Evolutionary conservation across 2,888 invertebrate species (phyloP).

Genomic region (Tetragonula carbonaria): DNA sequence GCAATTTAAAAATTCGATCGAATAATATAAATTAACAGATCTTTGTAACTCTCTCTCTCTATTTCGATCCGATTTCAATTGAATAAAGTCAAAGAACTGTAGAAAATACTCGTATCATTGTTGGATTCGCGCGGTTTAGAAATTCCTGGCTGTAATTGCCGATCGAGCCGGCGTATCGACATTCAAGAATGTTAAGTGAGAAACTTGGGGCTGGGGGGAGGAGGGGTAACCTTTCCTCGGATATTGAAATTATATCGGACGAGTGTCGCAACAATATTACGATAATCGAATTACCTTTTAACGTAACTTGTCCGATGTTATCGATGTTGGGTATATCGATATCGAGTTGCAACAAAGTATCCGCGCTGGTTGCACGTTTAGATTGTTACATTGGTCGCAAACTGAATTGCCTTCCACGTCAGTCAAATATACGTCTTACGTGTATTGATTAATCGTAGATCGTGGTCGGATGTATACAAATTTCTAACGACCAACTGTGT

Average conservation of each 20-base stretch:
- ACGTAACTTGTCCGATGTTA: background rate
- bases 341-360: background rate
- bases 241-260: slow-evolving; percentile 18
- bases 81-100: too few relatives aligned
- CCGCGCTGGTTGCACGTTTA: background rate
- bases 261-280: background rate
- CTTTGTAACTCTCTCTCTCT: too few relatives aligned
- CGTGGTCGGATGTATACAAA: background rate
- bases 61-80: too few relatives aligned
- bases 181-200: background rate
- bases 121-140: too few relatives aligned
- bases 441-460: background rate
- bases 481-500: background rate
- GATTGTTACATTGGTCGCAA: background rate
- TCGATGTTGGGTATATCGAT: background rate
- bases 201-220: background rate
- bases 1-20: too few relatives aligned
- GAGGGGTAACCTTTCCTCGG: too few relatives aligned
- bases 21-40: too few relatives aligned
- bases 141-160: too few relatives aligned
- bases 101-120: too few relatives aligned
- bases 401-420: background rate
- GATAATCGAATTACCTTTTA: slow-evolving; percentile 31
- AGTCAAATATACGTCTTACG: too few relatives aligned
- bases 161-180: background rate